Evolutionary conservation across 1,140 invertebrate species (phyloP).

Genomic region (Drosophila kanapiae): DNA sequence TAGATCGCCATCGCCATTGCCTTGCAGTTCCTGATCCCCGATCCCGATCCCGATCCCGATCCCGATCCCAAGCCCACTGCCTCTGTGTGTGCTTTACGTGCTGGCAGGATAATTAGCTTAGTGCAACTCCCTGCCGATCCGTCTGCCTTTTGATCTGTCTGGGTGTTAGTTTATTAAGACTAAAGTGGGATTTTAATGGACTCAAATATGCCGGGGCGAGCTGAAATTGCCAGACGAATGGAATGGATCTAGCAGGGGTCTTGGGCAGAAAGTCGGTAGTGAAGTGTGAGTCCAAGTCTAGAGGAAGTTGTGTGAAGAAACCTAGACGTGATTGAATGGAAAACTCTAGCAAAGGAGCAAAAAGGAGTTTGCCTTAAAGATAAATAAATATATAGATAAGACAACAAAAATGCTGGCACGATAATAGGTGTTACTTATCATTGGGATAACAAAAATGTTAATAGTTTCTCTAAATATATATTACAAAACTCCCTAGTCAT

Average conservation of each 20-base stretch:
- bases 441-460: background rate
- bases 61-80: constrained; percentile 7
- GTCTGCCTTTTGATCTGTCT: constrained; percentile 45
- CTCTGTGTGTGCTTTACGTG: constrained; percentile 73
- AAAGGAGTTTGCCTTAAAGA: background rate
- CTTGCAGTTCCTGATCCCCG: constrained; percentile 13
- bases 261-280: background rate
- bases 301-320: background rate
- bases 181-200: constrained; percentile 64
- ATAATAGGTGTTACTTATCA: background rate
- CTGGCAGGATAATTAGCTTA: constrained; percentile 75
- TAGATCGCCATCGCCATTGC: constrained; percentile 67
- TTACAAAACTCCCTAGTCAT: background rate
- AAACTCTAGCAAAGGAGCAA: background rate
- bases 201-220: constrained; percentile 56
- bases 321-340: background rate
- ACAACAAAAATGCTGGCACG: no score
- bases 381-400: background rate
- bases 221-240: constrained; percentile 27
- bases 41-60: constrained; percentile 4
- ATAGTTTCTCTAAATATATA: background rate
- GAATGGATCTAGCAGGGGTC: background rate
- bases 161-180: constrained; percentile 81
- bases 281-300: background rate
- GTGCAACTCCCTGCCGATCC: constrained; percentile 5